Evolutionary conservation across 2,888 invertebrate genomes (phyloP).

Genomic region (Herminia tarsipennalis): DNA sequence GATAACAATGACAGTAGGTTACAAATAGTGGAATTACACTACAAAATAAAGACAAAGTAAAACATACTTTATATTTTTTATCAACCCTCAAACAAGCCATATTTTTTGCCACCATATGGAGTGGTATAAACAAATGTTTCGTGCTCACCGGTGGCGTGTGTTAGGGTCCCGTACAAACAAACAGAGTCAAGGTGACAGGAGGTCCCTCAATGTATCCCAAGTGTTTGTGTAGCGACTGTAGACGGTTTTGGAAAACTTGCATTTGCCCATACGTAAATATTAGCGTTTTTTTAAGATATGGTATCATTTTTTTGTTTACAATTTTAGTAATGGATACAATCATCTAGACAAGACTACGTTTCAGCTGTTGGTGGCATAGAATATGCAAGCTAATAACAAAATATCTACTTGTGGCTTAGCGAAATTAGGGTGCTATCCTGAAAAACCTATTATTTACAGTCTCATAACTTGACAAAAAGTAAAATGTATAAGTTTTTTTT

Average conservation of each 20-base stretch:
- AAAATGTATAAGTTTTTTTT: too few relatives aligned
- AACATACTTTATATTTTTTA: too few relatives aligned
- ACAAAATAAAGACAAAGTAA: too few relatives aligned
- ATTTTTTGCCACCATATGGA: slow-evolving; percentile 56
- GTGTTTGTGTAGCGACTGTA: slow-evolving; percentile 47
- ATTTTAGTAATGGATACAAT: background rate
- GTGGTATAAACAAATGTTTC: slow-evolving; percentile 39
- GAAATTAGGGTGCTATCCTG: too few relatives aligned
- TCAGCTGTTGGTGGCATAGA: too few relatives aligned
- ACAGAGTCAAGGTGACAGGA: slow-evolving; percentile 57
- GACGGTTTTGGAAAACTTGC: slow-evolving; percentile 45
- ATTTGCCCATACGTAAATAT: slow-evolving; percentile 44
- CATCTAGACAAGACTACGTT: too few relatives aligned
- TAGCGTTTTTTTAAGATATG: slow-evolving; percentile 17
- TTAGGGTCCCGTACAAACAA: slow-evolving; percentile 48
- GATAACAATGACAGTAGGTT: too few relatives aligned
- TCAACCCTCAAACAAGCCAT: background rate
- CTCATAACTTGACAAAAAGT: too few relatives aligned
- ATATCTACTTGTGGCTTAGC: too few relatives aligned
- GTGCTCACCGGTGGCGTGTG: slow-evolving; percentile 32
- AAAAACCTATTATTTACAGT: too few relatives aligned
- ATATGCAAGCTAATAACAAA: too few relatives aligned
- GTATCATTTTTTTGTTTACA: background rate
- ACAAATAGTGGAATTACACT: too few relatives aligned
- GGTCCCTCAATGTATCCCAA: slow-evolving; percentile 28